A percentile compares a stretch with the other conserved stretches of the same genome.
Evolutionary conservation across 1,140 invertebrate genomes (phyloP).

Genomic region (Myzus persicae): DNA sequence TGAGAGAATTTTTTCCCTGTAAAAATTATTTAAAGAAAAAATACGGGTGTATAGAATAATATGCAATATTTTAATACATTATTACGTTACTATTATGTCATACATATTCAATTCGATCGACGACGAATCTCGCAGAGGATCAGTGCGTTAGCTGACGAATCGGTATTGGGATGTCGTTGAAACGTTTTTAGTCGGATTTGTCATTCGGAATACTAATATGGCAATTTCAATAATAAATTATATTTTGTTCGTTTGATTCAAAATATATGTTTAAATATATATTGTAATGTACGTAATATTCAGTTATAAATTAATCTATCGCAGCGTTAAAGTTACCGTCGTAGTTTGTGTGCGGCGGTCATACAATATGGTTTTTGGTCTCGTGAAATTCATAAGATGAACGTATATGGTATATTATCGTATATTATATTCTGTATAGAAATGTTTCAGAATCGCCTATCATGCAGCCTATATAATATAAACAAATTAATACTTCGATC

Average conservation of each 20-base stretch:
- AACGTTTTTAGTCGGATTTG: background rate
- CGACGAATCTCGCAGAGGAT: background rate
- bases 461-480: background rate
- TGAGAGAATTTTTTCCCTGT: constrained; percentile 13
- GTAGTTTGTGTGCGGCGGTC: background rate
- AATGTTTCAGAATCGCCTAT: background rate
- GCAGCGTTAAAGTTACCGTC: background rate
- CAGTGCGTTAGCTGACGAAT: background rate
- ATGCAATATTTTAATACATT: constrained; percentile 1
- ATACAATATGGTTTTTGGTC: too few species aligned
- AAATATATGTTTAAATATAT: background rate
- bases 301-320: background rate
- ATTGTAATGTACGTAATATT: background rate
- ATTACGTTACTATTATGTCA: constrained; percentile 2
- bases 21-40: background rate
- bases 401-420: background rate
- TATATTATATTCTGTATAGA: background rate
- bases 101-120: background rate
- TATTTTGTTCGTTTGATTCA: background rate
- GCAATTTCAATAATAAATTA: background rate
- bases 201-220: constrained; percentile 2
- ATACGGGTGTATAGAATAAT: background rate
- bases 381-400: background rate
- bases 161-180: background rate
- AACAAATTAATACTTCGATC: background rate